Evolutionary conservation across 2,113 vertebrate species (phyloP), one percentile per base, ranked within the genome.

Genomic region (Bubalus kerabau): DNA sequence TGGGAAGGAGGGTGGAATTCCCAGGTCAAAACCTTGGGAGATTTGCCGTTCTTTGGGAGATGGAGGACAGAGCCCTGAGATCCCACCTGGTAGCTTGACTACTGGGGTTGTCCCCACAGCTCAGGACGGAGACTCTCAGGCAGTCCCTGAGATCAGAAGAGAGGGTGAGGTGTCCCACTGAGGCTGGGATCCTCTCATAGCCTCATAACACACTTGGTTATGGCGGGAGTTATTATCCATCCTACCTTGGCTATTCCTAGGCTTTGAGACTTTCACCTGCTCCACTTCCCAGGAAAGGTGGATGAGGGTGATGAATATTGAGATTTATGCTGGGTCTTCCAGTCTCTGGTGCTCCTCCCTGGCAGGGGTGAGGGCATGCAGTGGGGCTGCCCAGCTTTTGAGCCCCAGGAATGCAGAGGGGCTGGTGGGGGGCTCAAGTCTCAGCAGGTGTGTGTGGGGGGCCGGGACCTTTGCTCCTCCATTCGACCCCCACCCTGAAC

Each of bases 401-500:
- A 80, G 76, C 23, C 91, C 74, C 87, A n/a, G 54, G 57, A n/a
- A 15, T 56, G 30, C n/a, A 9, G 12, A 94, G 60, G 78, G 92
- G 50, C 76, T 52, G 19, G 28, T 50, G 26, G 21, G 52, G 52
- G 60, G 40, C 83, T 91, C 46, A 17, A 26, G 74, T 91, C 94
- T 98, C 92, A 98, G 98, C 96, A 98, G 92, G 93, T 97, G 74
- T 98, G 96, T 62, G 98, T 2, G 14, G 98, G 98, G 28, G 97
- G 98, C 24, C 59, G 52, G 59, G 98, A 98, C 76, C 98, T 97
- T 80, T 97, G 97, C 43, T 97, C 97, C 28, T 98, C 98, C 96
- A 98, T 98, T 71, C 99, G 76, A 98, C 99, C 98, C 98, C 99
- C 98, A 7, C 99, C 99, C 97, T 99, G 99, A 98, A 99, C 99